Percentiles rank a stretch among this genome's conserved stretches.
These are phyloP conservation scores for Enchytraeus crypticus DNA, from an alignment of 2,888 invertebrate species.

Conservation along the genomic window DNA sequence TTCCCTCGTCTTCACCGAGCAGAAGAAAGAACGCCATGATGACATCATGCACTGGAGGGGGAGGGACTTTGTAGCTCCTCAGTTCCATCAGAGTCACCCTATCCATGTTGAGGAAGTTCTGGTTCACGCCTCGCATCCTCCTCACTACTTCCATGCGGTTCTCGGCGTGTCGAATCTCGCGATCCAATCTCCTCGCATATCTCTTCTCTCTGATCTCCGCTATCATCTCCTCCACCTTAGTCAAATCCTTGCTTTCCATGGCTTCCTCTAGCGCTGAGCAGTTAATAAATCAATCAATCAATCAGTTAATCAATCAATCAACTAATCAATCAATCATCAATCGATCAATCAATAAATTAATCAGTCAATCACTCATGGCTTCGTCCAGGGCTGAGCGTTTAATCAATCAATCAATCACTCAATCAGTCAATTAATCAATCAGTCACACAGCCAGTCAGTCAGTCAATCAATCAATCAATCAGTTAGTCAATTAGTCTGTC, in stretches of 20 bases:
- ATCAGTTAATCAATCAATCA: too few species aligned
- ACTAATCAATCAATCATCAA: too few species aligned
- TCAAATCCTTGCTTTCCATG: not conserved
- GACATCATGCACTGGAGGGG: slow-evolving; percentile 34
- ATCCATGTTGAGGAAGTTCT: not conserved
- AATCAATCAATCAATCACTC: too few species aligned
- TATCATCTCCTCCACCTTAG: not conserved
- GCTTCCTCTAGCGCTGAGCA: not conserved
- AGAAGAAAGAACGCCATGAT: slow-evolving; percentile 39
- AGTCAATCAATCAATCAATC: too few species aligned
- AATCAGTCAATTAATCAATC: too few species aligned
- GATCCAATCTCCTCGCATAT: not conserved
- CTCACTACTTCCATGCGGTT: not conserved
- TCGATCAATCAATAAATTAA: too few species aligned
- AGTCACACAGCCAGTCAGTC: too few species aligned
- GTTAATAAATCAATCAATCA: too few species aligned
- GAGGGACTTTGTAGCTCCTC: slow-evolving; percentile 35
- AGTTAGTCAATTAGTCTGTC: too few species aligned
- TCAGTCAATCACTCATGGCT: too few species aligned
- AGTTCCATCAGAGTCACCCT: not conserved
- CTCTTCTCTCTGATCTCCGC: not conserved
- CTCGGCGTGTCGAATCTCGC: not conserved
- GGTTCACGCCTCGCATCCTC: not conserved
- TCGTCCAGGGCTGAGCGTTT: too few species aligned
- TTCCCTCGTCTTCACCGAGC: slow-evolving; percentile 34